Conservation (phyloP, 1,140 invertebrate genomes). For the Marisa cornuarietis region DNA sequence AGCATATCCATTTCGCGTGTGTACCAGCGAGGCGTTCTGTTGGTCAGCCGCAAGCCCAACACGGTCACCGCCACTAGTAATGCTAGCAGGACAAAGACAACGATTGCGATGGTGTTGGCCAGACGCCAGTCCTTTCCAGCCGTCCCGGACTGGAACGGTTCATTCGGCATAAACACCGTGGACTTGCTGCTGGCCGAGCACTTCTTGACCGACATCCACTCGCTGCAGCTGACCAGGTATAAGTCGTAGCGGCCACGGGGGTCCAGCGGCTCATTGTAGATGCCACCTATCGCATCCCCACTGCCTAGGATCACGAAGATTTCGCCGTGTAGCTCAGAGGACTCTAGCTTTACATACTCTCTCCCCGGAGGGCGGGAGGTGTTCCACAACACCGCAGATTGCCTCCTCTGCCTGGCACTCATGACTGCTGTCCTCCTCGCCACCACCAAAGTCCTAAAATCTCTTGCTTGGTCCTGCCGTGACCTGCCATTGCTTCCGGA, state of each 20-base stretch:
- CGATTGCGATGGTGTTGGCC: conserved; percentile 2
- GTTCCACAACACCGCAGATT: too few relatives aligned
- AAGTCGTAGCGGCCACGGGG: conserved; percentile 7
- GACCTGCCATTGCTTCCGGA: too few relatives aligned
- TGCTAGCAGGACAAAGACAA: not conserved
- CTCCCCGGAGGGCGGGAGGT: too few relatives aligned
- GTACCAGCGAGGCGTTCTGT: too few relatives aligned
- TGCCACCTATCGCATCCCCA: not conserved
- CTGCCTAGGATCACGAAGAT: not conserved
- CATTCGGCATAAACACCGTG: not conserved
- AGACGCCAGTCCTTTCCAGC: not conserved
- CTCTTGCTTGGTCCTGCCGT: too few relatives aligned
- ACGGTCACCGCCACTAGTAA: not conserved
- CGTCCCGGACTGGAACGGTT: not conserved
- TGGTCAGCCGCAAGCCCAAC: not conserved
- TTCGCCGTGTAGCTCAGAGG: too few relatives aligned
- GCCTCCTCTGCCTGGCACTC: too few relatives aligned
- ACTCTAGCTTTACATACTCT: too few relatives aligned
- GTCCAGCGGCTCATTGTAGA: not conserved
- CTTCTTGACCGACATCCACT: not conserved
- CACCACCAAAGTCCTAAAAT: too few relatives aligned
- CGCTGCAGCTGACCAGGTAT: conserved; percentile 3
- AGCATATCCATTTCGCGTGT: too few relatives aligned
- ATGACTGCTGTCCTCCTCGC: too few relatives aligned
- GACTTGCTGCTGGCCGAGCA: conserved; percentile 1